These are phyloP conservation scores for Steinernema feltiae DNA, from an alignment of 1,140 invertebrate species.

Conservation along the genomic window DNA sequence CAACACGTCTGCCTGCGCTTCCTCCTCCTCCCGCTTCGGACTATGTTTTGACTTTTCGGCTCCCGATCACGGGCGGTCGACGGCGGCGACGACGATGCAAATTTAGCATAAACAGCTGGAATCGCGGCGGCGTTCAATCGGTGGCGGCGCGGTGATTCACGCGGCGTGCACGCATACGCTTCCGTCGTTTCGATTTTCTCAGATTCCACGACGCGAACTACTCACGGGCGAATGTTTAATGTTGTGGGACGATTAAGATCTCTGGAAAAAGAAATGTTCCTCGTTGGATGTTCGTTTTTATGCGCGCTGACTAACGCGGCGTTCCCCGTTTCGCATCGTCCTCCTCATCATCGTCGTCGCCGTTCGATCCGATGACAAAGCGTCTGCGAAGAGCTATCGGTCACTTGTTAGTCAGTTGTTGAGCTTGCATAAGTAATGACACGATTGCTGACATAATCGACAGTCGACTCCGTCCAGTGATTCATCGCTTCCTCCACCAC, in stretches of 20 bases:
- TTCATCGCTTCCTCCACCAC: neutral
- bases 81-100: too few species aligned
- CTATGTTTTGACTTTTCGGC: neutral
- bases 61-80: neutral
- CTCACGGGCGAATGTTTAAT: too few species aligned
- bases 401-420: neutral
- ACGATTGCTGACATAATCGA: neutral
- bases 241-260: too few species aligned
- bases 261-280: too few species aligned
- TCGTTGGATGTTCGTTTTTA: neutral
- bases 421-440: neutral
- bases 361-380: neutral
- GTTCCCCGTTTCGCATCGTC: too few species aligned
- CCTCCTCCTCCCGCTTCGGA: neutral
- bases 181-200: too few species aligned
- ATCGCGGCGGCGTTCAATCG: too few species aligned
- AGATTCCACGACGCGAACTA: too few species aligned
- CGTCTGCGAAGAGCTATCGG: neutral
- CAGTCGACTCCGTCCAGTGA: neutral
- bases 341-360: too few species aligned
- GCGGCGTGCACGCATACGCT: too few species aligned
- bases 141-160: neutral
- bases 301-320: neutral
- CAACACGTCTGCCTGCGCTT: neutral
- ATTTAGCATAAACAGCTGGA: conserved; percentile 6